These are phyloP conservation scores for Crotalus viridis DNA, from an alignment of 2,113 vertebrate genomes.

Conservation along the genomic window DNA sequence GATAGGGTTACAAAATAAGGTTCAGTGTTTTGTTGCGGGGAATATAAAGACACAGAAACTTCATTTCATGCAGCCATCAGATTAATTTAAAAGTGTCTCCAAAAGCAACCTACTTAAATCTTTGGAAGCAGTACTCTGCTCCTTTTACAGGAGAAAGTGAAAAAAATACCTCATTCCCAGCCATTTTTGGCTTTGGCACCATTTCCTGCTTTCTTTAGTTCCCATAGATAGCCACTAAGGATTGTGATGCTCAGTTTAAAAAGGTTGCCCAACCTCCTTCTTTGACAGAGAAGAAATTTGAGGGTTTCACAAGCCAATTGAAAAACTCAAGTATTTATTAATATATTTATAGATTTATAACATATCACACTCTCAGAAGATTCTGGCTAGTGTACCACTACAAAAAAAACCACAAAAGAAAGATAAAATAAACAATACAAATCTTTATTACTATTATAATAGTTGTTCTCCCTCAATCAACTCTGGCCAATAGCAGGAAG, in stretches of 20 bases:
- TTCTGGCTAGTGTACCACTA: background rate
- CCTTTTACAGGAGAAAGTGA: background rate
- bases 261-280: background rate
- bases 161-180: background rate
- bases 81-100: background rate
- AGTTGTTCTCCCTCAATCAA: background rate
- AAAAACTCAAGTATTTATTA: background rate
- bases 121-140: background rate
- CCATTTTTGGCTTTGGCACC: background rate
- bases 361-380: background rate
- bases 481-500: background rate
- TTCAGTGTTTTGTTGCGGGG: background rate
- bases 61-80: background rate
- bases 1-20: background rate
- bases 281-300: background rate
- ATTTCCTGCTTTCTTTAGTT: background rate
- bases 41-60: background rate
- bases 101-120: background rate
- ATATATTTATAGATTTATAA: background rate
- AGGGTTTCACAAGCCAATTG: background rate
- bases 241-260: background rate
- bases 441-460: background rate
- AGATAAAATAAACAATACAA: background rate
- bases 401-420: background rate
- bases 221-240: background rate